Evolutionary conservation across 30 jellyfish, hydroid and myxozoan genomes (phyloP).

Genomic region (Aurelia sp.): DNA sequence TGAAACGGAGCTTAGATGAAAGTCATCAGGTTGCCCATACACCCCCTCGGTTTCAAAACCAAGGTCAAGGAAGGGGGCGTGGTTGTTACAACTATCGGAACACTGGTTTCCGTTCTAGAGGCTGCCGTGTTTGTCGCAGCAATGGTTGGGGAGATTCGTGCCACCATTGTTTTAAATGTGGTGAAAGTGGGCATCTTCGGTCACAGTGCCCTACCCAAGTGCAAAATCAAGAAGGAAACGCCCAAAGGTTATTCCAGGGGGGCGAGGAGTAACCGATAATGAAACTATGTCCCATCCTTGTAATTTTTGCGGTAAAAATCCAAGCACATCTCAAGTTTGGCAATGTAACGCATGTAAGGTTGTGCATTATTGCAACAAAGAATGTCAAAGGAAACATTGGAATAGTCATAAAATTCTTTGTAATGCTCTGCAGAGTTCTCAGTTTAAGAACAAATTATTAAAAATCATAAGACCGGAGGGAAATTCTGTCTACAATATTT

Average conservation of each 20-base stretch:
- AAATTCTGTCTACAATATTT: no score
- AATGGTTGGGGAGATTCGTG: no score
- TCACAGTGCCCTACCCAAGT: background rate
- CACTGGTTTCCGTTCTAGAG: no score
- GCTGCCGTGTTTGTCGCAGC: no score
- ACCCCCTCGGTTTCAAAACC: no score
- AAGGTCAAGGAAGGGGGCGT: no score
- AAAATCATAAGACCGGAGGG: no score
- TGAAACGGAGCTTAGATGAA: no score
- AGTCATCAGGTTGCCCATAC: no score
- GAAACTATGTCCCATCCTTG: slow-evolving; percentile 15
- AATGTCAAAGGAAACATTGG: slow-evolving; percentile 44
- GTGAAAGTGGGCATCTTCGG: slow-evolving; percentile 3
- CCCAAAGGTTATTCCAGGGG: slow-evolving; percentile 27
- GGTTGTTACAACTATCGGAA: no score
- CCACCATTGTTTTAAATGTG: background rate
- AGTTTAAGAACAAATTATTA: no score
- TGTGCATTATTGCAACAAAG: slow-evolving; percentile 17
- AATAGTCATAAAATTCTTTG: slow-evolving; percentile 16
- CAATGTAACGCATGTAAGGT: slow-evolving; percentile 31
- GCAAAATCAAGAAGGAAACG: slow-evolving; percentile 4
- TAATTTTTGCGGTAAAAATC: slow-evolving; percentile 27
- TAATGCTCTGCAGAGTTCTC: slow-evolving; percentile 35
- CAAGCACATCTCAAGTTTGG: slow-evolving; percentile 2
- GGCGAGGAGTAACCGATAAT: slow-evolving; percentile 24